Percentiles rank a stretch among this genome's conserved stretches.
Conservation (phyloP, 2,113 vertebrate genomes). For the Sinocyclocheilus anshuiensis region DNA sequence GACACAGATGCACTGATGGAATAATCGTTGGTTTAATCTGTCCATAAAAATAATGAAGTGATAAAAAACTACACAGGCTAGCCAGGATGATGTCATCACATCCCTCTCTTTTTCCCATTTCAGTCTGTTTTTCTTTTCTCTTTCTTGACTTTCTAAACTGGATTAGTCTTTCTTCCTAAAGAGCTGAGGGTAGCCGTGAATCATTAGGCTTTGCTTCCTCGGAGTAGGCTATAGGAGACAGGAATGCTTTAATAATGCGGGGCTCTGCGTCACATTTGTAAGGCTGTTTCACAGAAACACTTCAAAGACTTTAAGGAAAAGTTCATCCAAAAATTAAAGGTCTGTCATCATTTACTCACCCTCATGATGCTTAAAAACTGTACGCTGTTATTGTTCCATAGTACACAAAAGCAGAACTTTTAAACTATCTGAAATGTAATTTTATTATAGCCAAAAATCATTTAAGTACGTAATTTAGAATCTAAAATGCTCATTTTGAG, state of each 20-base stretch:
- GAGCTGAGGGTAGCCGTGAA: slow-evolving; percentile 17
- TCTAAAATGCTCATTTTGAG: not conserved
- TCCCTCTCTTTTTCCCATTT: slow-evolving; percentile 40
- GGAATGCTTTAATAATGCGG: slow-evolving; percentile 9
- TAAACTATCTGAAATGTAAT: not conserved
- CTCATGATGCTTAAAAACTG: not conserved
- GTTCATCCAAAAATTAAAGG: not conserved
- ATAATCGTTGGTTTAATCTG: slow-evolving; percentile 52
- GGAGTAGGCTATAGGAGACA: not conserved
- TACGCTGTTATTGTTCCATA: not conserved
- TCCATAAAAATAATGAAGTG: slow-evolving; percentile 57
- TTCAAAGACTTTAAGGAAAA: not conserved
- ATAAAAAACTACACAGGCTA: slow-evolving; percentile 35
- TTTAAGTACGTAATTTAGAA: not conserved
- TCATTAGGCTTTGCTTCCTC: not conserved
- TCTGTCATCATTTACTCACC: slow-evolving; percentile 11
- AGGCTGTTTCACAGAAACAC: slow-evolving; percentile 4
- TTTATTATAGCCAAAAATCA: not conserved
- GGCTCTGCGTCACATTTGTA: not conserved
- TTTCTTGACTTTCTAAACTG: slow-evolving; percentile 28
- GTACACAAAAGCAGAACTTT: not conserved
- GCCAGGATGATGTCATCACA: slow-evolving; percentile 47
- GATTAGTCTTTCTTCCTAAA: slow-evolving; percentile 56
- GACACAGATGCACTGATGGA: slow-evolving; percentile 63
- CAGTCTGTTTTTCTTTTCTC: not conserved